Percentiles rank a stretch among this genome's conserved stretches.
phyloP scores from a whole-genome alignment of 2,797 vertebrate genomes.

The Danio jaintianensis region DNA sequence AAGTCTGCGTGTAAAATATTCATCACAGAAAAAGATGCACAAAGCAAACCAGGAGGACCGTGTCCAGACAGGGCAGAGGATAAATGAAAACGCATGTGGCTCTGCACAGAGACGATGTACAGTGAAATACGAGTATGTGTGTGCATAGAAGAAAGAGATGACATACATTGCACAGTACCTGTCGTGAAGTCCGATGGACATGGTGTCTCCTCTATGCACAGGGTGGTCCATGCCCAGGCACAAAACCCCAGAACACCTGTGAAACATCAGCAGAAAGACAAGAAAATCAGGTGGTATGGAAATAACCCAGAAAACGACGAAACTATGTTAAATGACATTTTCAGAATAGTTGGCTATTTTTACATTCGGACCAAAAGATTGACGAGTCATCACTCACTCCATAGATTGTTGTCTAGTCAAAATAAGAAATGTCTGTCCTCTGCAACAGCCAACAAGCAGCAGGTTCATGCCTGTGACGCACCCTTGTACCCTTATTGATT shows the following conservation, averaged over 20 bases:
- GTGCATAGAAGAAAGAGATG: constrained; percentile 10
- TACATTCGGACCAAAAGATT: background rate
- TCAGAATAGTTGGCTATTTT: background rate
- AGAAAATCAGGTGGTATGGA: constrained; percentile 20
- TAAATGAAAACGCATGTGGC: background rate
- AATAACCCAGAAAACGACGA: background rate
- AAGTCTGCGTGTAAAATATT: background rate
- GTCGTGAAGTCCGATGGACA: constrained; percentile 85
- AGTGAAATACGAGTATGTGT: background rate
- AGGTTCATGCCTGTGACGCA: background rate
- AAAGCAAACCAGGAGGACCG: background rate
- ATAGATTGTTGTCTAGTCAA: background rate
- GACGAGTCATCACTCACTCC: background rate
- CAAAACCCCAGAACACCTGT: constrained; percentile 75
- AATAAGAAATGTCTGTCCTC: background rate
- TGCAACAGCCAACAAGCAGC: background rate
- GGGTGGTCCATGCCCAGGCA: constrained; percentile 86
- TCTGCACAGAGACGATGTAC: background rate
- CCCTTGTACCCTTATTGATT: too few species aligned
- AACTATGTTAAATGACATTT: background rate
- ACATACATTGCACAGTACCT: constrained; percentile 76
- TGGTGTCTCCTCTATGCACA: constrained; percentile 86
- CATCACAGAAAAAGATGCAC: background rate
- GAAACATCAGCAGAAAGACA: constrained; percentile 57
- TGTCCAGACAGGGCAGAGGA: background rate